Evolutionary conservation across 53 echinoderm and acorn worm genomes (phyloP).

Genomic region (Luidia sarsii): DNA sequence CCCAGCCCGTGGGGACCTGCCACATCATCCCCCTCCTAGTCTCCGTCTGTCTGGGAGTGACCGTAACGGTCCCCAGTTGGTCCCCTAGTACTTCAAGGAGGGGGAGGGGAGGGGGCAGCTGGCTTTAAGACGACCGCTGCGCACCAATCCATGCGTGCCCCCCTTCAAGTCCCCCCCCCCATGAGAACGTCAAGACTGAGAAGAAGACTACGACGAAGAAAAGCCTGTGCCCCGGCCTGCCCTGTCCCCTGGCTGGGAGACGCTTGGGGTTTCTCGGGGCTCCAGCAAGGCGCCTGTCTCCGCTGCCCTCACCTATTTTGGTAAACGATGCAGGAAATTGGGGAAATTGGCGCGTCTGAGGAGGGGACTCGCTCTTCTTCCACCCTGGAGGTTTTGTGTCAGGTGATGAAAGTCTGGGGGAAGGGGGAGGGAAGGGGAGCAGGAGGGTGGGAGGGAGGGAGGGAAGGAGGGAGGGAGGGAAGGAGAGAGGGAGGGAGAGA

Average conservation of each 20-base stretch:
- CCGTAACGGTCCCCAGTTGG: no score
- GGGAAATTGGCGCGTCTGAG: slow-evolving; percentile 46
- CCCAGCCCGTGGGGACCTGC: no score
- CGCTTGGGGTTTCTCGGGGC: slow-evolving; percentile 41
- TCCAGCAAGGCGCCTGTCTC: slow-evolving; percentile 33
- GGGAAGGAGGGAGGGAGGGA: no score
- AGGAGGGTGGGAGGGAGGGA: no score
- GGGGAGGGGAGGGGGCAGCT: no score
- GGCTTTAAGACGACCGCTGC: not conserved
- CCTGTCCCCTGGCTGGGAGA: not conserved
- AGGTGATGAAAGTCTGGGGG: slow-evolving; percentile 28
- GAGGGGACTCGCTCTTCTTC: slow-evolving; percentile 15
- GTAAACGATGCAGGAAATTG: slow-evolving; percentile 36
- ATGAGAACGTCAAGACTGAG: no score
- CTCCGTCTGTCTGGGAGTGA: no score
- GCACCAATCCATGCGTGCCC: not conserved
- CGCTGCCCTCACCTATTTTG: slow-evolving; percentile 36
- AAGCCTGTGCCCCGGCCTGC: not conserved
- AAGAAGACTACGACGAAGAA: no score
- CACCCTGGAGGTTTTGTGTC: slow-evolving; percentile 23
- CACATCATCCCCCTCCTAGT: no score
- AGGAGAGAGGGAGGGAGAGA: no score
- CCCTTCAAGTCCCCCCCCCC: not conserved
- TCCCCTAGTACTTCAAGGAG: no score
- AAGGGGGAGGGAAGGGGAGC: not conserved